A percentile compares a stretch with the other conserved stretches of the same genome.
Conservation (phyloP, 2,888 invertebrate species). For the Pterobdella sp. region DNA sequence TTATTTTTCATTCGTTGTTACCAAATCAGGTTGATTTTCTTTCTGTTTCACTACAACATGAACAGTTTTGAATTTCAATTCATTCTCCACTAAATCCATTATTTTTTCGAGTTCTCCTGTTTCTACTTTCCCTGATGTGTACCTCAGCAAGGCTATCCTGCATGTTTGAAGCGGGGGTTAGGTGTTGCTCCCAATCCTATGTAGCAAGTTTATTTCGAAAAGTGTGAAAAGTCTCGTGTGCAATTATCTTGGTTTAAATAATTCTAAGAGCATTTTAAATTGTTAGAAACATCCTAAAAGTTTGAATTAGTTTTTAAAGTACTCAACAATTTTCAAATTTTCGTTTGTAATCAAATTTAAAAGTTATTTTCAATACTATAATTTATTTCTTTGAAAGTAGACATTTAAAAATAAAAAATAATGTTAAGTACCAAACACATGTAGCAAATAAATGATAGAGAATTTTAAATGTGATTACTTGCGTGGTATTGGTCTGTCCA, state of each 20-base stretch:
- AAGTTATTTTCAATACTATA: too few relatives aligned
- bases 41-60: conserved; percentile 44
- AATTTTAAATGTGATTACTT: too few relatives aligned
- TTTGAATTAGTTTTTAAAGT: too few relatives aligned
- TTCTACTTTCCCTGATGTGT: not conserved
- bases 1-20: not conserved
- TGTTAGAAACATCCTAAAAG: not conserved
- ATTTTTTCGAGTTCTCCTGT: conserved; percentile 6
- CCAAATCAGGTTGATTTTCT: conserved; percentile 37
- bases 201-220: too few relatives aligned
- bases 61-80: conserved; percentile 33
- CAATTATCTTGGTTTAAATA: conserved; percentile 1
- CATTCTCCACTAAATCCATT: not conserved
- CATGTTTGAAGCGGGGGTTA: not conserved
- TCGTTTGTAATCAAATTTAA: too few relatives aligned
- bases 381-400: too few relatives aligned
- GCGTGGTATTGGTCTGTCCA: conserved; percentile 29
- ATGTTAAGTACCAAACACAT: too few relatives aligned
- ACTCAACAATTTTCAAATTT: too few relatives aligned
- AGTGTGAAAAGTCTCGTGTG: too few relatives aligned
- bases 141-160: conserved; percentile 16
- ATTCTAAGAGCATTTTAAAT: not conserved
- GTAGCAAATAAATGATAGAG: too few relatives aligned
- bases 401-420: too few relatives aligned
- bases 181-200: too few relatives aligned